These are phyloP conservation scores for Pantherophis guttatus DNA, from an alignment of 2,113 vertebrate genomes.

Conservation along the genomic window DNA sequence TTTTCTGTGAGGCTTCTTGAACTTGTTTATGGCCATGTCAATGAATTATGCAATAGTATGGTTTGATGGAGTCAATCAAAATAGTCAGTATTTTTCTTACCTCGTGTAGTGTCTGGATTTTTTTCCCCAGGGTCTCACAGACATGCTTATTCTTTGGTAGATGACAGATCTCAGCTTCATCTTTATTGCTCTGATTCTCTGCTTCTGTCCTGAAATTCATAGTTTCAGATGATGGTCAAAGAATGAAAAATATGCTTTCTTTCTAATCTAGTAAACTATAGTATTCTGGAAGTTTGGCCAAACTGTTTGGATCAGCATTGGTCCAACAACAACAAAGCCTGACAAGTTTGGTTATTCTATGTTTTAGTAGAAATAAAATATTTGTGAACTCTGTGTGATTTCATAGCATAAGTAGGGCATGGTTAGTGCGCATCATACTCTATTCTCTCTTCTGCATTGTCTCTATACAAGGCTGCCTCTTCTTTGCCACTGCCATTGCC, in stretches of 20 bases:
- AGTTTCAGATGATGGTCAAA: accelerated
- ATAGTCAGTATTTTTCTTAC: conserved; percentile 52
- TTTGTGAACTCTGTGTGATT: not conserved
- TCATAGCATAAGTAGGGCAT: not conserved
- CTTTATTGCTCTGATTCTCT: conserved; percentile 74
- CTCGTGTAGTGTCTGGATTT: conserved; percentile 86
- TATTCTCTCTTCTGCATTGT: not conserved
- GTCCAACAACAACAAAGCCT: not conserved
- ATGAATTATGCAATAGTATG: not conserved
- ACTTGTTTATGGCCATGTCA: not conserved
- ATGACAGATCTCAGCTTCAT: conserved; percentile 74
- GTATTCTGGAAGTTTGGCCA: not conserved
- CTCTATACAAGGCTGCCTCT: not conserved
- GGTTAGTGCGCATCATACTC: not conserved
- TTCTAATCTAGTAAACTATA: not conserved
- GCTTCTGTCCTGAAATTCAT: conserved; percentile 67
- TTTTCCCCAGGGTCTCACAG: conserved; percentile 79
- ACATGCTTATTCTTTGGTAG: conserved; percentile 80
- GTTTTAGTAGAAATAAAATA: not conserved
- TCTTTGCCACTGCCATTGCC: not conserved
- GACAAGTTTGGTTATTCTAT: not conserved
- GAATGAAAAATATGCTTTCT: not conserved
- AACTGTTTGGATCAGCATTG: not conserved
- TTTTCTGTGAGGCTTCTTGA: not conserved
- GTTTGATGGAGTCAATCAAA: not conserved